Evolutionary conservation across 2,113 vertebrate genomes (phyloP), one percentile per base, ranked within the genome.

Genomic region (Neogobius melanostomus): DNA sequence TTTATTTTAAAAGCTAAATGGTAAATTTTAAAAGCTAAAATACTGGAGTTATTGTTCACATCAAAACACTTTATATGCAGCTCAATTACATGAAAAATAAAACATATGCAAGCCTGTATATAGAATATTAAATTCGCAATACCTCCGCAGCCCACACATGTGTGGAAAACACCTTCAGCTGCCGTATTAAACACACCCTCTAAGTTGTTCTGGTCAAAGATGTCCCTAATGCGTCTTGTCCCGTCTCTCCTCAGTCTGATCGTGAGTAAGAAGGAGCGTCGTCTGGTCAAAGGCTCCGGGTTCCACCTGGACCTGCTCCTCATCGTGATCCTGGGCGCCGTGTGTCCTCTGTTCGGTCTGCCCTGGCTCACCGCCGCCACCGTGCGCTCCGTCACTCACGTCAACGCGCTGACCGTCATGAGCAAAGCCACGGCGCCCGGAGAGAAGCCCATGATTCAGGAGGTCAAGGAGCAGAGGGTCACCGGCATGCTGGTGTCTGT

Each of bases 291-390:
- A 77, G 98, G 98, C 66, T 99, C 97, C 0, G 98, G 98, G 59
- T 99, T 99, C 91, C 98, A 99, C 89, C 87, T 99, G 69, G 98
- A 99, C 83, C 91, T 99, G 72, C 91, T 99, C 56, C 95, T 99
- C 16, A 98, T 99, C 0, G 98, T 97, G 65, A 93, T 93, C 2
- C 92, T 98, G 76, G 97, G 97, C 0, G 95, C 96, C 0, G 52
- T 98, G 12, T 98, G 98, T 0, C 95, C 97, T 0, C 94, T 99
- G 4, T 96, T 99, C 0, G 98, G 98, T 67, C 87, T 99, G 80
- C 98, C 98, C 1, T 99, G 98, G 98, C 94, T 99, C 72, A 98
- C 97, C 0, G 98, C 96, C 0, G 96, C 97, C 0, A 99, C 98
- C 0, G 97, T 99, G 59, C 96, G 98, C 79, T 97, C 97, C 0